Evolutionary conservation across 2,113 vertebrate genomes (phyloP), one percentile per base, ranked within the genome.

Genomic region (Larimichthys polyactis): DNA sequence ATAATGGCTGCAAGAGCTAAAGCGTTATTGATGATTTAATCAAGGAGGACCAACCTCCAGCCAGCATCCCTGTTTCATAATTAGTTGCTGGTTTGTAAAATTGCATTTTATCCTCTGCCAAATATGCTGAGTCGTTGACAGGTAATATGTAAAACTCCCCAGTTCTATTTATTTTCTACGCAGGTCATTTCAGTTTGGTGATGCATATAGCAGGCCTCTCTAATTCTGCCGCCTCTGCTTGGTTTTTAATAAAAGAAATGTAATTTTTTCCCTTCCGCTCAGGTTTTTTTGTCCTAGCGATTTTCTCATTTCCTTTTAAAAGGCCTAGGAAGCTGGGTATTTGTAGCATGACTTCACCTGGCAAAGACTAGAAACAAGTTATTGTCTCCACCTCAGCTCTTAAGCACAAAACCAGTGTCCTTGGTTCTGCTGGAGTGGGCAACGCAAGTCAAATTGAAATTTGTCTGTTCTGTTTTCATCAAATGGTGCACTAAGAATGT

Each of bases 11-110:
- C 51, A 49, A 11, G 75, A 49, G 75, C 84, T 83, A 90, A 91
- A 93, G 79, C 75, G 71, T 93, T 94, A 94, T 93, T 93, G 93
- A 95, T 94, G 90, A 93, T 91, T 91, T 88, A 91, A 85, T 94
- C 91, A 90, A 70, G 73, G 80, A 29, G 5, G 14, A 81, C 59
- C 78, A 79, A 81, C 78, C 75, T 82, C 70, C 52, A 86, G 72
- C 80, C 63, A 57, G 44, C 57, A 20, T 78, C 5, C 12, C 71
- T 81, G 72, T 84, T 88, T 87, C 5, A 0, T 87, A 94, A 94
- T 94, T 91, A 87, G 80, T 86, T 84, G 77, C 59, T 64, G 66
- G 63, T 89, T 90, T 84, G 82, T 82, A 69, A 86, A 85, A 88
- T 84, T 79, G 43, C 62, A 76, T 90, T 90, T 86, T 59, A 83